phyloP scores from a whole-genome alignment of 2,113 vertebrate species.

The Epinephelus lanceolatus region DNA sequence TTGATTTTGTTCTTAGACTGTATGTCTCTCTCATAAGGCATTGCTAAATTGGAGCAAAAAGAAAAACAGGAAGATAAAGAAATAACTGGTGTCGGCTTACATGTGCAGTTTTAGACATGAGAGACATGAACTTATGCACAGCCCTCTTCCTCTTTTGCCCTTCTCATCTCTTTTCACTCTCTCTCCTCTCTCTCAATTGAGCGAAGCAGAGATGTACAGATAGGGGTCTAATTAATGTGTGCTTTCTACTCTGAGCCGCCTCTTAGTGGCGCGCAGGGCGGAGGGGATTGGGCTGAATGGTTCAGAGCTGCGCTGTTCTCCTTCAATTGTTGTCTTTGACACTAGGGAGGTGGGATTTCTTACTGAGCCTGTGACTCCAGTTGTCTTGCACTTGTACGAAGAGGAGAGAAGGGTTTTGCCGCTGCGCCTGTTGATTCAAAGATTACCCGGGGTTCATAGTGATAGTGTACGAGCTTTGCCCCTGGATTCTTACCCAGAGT shows the following conservation, averaged over 20 bases:
- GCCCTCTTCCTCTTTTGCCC: constrained; percentile 6
- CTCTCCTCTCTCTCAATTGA: constrained; percentile 29
- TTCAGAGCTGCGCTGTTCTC: constrained; percentile 49
- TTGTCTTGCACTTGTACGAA: constrained; percentile 20
- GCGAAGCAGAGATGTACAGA: constrained; percentile 61
- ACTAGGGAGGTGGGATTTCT: constrained; percentile 61
- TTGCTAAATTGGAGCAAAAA: background rate
- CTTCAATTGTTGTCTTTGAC: constrained; percentile 64
- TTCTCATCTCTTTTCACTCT: constrained; percentile 10
- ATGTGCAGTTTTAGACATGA: background rate
- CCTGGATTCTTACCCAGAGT: background rate
- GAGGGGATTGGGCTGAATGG: constrained; percentile 53
- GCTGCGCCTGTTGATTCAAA: constrained; percentile 42
- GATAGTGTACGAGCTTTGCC: constrained; percentile 15
- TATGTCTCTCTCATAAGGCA: background rate
- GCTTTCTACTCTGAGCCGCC: constrained; percentile 56
- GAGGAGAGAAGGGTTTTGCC: constrained; percentile 24
- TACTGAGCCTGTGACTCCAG: constrained; percentile 36
- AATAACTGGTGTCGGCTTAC: constrained; percentile 2
- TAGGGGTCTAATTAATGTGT: constrained; percentile 69
- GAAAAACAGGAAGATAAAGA: background rate
- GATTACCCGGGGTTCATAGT: constrained; percentile 41
- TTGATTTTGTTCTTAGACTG: background rate
- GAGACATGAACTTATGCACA: background rate
- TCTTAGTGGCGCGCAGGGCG: constrained; percentile 39